Conservation (phyloP, 1,140 invertebrate species). For the Bicyclus anynana region DNA sequence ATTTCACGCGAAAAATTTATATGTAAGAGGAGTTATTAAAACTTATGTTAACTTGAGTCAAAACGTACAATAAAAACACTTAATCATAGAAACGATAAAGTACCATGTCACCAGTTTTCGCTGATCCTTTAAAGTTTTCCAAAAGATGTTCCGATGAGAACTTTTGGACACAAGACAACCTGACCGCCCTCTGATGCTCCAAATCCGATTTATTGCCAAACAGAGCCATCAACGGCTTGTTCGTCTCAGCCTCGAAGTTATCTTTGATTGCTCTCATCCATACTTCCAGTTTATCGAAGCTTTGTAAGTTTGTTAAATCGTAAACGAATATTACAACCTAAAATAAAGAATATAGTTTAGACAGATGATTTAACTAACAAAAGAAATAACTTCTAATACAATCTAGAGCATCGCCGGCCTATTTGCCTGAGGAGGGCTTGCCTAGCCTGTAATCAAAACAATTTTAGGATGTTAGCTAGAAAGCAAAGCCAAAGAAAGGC, state of each 20-base stretch:
- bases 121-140: conserved; percentile 87
- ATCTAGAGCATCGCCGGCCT: no score
- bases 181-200: conserved; percentile 90
- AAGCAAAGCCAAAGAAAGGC: no score
- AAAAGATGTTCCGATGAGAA: conserved; percentile 88
- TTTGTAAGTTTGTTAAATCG: conserved; percentile 89
- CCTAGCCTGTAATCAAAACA: no score
- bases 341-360: conserved; percentile 41
- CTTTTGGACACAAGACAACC: conserved; percentile 86
- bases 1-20: no score
- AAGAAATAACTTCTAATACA: no score
- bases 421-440: no score
- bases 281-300: conserved; percentile 86
- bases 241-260: conserved; percentile 75
- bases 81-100: conserved; percentile 1
- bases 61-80: no score
- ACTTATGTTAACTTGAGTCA: no score
- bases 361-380: no score
- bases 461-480: no score
- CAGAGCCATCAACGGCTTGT: conserved; percentile 83
- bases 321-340: conserved; percentile 91
- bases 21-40: background rate
- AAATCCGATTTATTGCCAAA: conserved; percentile 95
- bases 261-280: conserved; percentile 85
- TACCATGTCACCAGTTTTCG: conserved; percentile 93